phyloP scores from a whole-genome alignment of 1,140 invertebrate genomes.

The Cataglyphis hispanica region DNA sequence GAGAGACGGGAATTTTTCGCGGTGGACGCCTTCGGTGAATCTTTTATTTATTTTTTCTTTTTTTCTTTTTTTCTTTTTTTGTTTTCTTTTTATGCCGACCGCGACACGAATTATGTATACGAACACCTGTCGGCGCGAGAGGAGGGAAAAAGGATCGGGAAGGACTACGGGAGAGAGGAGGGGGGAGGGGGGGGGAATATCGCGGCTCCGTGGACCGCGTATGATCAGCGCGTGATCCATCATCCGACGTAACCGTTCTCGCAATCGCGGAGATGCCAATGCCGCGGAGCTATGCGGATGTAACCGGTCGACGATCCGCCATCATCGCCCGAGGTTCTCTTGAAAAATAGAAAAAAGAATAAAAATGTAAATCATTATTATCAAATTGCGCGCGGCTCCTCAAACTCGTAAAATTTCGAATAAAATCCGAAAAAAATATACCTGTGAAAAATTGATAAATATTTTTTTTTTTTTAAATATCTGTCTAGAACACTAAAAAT shows the following conservation, averaged over 20 bases:
- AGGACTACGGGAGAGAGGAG: not conserved
- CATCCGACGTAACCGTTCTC: constrained; percentile 52
- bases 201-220: constrained; percentile 41
- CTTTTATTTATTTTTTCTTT: not conserved
- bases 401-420: not conserved
- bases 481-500: too few relatives aligned
- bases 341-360: not conserved
- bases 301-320: not conserved
- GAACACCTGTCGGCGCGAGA: constrained; percentile 32
- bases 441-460: too few relatives aligned
- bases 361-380: not conserved
- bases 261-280: constrained; percentile 65
- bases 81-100: not conserved
- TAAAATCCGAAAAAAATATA: too few relatives aligned
- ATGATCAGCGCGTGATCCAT: constrained; percentile 64
- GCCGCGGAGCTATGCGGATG: constrained; percentile 64
- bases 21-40: not conserved
- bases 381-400: not conserved
- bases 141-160: not conserved
- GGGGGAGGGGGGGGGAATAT: constrained; percentile 11
- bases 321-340: constrained; percentile 11
- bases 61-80: not conserved
- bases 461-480: too few relatives aligned
- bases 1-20: constrained; percentile 51
- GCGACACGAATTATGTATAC: constrained; percentile 40